Evolutionary conservation across 2,888 invertebrate genomes (phyloP).

Genomic region (Andrena fulva): DNA sequence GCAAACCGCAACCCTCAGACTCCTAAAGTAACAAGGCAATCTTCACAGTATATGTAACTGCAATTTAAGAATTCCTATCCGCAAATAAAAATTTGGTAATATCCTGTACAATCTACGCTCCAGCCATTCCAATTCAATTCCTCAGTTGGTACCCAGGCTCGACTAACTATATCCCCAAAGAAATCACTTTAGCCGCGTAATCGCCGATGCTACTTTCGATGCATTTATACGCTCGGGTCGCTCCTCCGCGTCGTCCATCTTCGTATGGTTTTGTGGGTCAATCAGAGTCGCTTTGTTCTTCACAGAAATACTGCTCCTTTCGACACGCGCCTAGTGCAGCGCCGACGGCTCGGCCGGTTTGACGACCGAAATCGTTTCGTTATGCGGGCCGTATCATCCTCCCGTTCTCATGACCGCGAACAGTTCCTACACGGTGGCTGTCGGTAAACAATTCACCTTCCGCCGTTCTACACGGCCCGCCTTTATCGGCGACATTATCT

Average conservation of each 20-base stretch:
- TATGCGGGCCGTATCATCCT: constrained; percentile 24
- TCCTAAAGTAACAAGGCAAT: no score
- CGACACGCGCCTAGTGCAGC: background rate
- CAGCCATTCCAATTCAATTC: no score
- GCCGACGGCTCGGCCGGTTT: background rate
- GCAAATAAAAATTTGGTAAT: no score
- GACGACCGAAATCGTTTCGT: constrained; percentile 6
- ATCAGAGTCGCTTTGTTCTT: background rate
- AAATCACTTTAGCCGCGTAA: no score
- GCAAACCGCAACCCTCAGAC: no score
- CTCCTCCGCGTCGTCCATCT: background rate
- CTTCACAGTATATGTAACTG: no score
- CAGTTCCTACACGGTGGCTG: background rate
- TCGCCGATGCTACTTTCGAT: no score
- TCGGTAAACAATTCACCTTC: background rate
- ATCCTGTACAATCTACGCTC: no score
- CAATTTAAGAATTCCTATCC: no score
- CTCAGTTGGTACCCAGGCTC: no score
- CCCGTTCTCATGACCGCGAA: background rate
- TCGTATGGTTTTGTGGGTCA: background rate
- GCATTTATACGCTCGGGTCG: no score
- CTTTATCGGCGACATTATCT: background rate
- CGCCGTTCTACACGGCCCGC: background rate
- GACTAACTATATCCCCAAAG: no score
- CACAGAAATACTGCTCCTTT: background rate